Percentiles rank a stretch among this genome's conserved stretches.
These are phyloP conservation scores for Semaprochilodus insignis DNA, from an alignment of 2,797 vertebrate genomes.

Conservation along the genomic window DNA sequence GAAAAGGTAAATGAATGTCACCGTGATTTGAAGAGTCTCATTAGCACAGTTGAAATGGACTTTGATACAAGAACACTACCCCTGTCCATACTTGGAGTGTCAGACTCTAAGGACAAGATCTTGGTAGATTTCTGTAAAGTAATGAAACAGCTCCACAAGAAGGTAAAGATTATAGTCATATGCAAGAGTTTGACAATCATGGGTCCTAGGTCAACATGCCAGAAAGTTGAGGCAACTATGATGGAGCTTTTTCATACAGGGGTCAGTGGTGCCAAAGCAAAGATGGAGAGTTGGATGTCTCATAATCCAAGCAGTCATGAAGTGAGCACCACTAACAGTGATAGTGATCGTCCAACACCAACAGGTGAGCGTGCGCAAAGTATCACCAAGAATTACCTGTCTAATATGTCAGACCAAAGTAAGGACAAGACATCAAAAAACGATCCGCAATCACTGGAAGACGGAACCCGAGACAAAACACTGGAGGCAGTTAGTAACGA, in stretches of 20 bases:
- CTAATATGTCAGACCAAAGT: background rate
- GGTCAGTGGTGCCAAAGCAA: background rate
- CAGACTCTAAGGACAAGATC: constrained; percentile 60
- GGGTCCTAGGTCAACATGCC: constrained; percentile 44
- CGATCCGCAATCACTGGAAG: background rate
- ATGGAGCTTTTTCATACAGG: constrained; percentile 23
- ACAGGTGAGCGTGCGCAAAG: constrained; percentile 48
- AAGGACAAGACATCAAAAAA: background rate
- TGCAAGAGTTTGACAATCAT: constrained; percentile 29
- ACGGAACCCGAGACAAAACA: background rate
- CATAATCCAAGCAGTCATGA: background rate
- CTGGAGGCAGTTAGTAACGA: background rate
- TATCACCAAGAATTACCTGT: constrained; percentile 29
- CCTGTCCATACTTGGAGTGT: constrained; percentile 57
- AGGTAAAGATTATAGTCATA: constrained; percentile 31
- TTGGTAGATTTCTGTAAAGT: constrained; percentile 58
- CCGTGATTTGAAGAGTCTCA: constrained; percentile 60
- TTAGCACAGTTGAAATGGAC: constrained; percentile 51
- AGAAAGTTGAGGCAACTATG: constrained; percentile 24
- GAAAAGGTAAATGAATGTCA: constrained; percentile 53
- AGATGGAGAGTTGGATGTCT: background rate
- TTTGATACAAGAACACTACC: constrained; percentile 59
- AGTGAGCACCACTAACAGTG: background rate
- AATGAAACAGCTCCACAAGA: constrained; percentile 28
- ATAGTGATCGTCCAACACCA: background rate